Base-by-base conservation (phyloP, 2,888 invertebrate genomes). In the Lordiphosa andalusiaca region DNA sequence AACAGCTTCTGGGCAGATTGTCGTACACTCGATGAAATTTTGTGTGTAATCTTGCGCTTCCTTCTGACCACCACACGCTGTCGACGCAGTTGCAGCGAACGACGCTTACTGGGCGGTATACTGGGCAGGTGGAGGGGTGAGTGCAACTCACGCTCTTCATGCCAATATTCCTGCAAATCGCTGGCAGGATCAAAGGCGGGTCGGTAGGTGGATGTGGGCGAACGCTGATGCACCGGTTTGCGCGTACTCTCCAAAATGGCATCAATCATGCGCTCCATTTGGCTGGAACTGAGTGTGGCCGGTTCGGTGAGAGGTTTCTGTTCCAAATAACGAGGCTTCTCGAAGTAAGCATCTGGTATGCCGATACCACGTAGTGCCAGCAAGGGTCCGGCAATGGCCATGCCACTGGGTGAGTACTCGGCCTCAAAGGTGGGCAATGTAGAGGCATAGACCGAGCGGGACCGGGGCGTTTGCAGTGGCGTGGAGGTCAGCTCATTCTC, bases 191-290 rank as follows among this genome's bases (percentile, higher is more conserved):
- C 89, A 58, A 89, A 89, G 42, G 89, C 89, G 13, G 87, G 85
- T 12, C 88, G 86, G 59, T 89, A 89, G 25, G 89, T 88, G 37
- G 89, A 87, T 30, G 88, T 88, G 71, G 84, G 84, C 37, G 50
- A 12, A 30, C 38, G 61, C 4, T 33, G 25, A 19, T 21, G 51
- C 35, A 13, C 78, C 5, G 78, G 70, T 39, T 89, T 89, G n/a
- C 86, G 83, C 3, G 87, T 89, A 69, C 89, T 89, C 67, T 89
- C 89, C 13, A 90, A 67, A 48, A 90, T 90, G 30, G 89, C 89
- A 59, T 90, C 89, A 56, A 90, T 90, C 89, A 90, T 90, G 42
- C 86, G 86, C 49, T 89, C 89, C 88, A 90, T 88, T 59, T 83
- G 84, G 1, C 84, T 87, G 12, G 90, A 90, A 49, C 86, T 89